Conservation (phyloP, 2,888 invertebrate genomes). For the Digitonthophagus gazella region DNA sequence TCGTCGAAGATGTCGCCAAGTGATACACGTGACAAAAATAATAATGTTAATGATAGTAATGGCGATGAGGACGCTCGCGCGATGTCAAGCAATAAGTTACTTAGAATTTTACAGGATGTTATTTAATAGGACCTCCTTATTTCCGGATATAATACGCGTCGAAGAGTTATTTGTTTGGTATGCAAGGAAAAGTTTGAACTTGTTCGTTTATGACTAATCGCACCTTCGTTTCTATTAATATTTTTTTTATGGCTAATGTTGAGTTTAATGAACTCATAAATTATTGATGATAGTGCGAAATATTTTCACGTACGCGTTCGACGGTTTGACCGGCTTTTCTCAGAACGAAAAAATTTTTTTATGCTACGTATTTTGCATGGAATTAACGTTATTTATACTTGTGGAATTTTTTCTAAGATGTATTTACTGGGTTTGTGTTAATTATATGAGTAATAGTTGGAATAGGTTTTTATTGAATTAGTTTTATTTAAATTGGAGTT, state of each 20-base stretch:
- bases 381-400: background rate
- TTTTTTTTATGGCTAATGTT: background rate
- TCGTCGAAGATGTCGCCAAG: background rate
- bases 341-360: background rate
- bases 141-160: background rate
- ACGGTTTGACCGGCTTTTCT: background rate
- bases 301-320: background rate
- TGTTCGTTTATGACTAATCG: background rate
- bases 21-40: background rate
- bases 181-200: background rate
- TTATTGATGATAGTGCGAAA: background rate
- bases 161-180: no score
- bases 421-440: no score
- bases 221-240: background rate
- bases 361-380: background rate
- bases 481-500: no score
- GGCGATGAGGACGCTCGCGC: background rate
- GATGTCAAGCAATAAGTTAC: background rate
- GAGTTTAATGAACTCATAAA: background rate
- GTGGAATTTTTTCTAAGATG: background rate
- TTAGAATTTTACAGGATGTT: background rate
- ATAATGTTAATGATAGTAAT: background rate
- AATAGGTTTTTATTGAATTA: no score
- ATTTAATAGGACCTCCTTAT: background rate
- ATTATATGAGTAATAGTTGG: no score